Evolutionary conservation across 2,113 vertebrate species (phyloP).

Genomic region (Oryctolagus cuniculus): mOryCun1.1 NC_091449.1:47083001-47083500

Average conservation of each 20-base stretch:
- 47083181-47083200: background rate
- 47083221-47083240: background rate
- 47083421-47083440: background rate
- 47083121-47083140: background rate
- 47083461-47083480: background rate
- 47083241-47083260: background rate
- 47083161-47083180: background rate
- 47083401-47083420: background rate
- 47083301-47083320: background rate
- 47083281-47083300: background rate
- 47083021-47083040: background rate
- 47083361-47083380: background rate
- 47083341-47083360: background rate
- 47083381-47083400: background rate
- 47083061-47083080: background rate
- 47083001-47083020: background rate
- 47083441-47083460: background rate
- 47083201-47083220: background rate
- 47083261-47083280: background rate
- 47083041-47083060: background rate
- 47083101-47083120: accelerated
- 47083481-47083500: background rate
- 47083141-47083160: background rate
- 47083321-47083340: background rate
- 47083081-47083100: background rate